phyloP scores from a whole-genome alignment of 2,113 vertebrate genomes.

The Coreoperca whiteheadi region DNA sequence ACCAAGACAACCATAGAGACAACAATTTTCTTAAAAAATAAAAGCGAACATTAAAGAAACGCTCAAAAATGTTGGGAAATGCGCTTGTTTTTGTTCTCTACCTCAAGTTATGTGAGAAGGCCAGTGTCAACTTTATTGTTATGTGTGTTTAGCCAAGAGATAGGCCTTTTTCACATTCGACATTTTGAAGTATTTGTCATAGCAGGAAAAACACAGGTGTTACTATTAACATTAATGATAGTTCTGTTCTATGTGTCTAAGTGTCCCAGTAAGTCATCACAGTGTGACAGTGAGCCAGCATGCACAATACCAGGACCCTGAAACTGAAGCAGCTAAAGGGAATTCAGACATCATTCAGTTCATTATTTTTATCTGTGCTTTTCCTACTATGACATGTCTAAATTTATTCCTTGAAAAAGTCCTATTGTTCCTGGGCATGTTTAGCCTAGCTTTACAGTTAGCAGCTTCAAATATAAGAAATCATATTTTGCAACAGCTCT shows the following conservation, averaged over 20 bases:
- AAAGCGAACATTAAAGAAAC: neutral
- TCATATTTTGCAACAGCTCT: neutral
- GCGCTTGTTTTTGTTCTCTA: neutral
- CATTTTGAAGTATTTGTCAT: neutral
- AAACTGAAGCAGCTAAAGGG: neutral
- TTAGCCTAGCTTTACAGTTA: neutral
- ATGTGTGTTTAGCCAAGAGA: neutral
- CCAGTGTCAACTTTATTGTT: neutral
- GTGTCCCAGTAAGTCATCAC: neutral
- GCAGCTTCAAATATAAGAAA: neutral
- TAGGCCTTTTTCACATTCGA: neutral
- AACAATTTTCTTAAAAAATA: neutral
- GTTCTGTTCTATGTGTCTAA: neutral
- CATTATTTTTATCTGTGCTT: neutral
- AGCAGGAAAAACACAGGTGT: neutral
- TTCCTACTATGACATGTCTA: neutral
- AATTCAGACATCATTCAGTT: neutral
- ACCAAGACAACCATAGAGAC: neutral
- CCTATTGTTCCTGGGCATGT: neutral
- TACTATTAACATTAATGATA: neutral
- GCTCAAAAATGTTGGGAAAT: neutral
- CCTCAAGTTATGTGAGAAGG: neutral
- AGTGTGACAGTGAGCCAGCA: conserved; percentile 3
- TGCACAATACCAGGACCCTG: neutral
- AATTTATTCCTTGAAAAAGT: neutral